Conservation (phyloP, 2,888 invertebrate species). For the Merodon equestris region DNA sequence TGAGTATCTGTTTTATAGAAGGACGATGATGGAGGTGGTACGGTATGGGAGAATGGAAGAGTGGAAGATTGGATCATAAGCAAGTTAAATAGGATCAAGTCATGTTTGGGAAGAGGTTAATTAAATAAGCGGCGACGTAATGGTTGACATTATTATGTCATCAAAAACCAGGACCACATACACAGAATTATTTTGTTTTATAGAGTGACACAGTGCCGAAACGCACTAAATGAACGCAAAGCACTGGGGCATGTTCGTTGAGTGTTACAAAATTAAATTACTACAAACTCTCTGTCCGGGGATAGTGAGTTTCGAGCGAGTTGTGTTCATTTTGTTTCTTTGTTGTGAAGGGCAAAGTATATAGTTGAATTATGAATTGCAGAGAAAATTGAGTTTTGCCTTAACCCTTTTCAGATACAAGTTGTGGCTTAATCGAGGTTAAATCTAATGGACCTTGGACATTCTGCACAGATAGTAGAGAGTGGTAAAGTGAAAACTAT, state of each 20-base stretch:
- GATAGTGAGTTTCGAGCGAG: no score
- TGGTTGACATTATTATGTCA: constrained; percentile 50
- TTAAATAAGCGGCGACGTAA: constrained; percentile 60
- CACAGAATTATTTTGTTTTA: neutral
- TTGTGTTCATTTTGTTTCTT: no score
- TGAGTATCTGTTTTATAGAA: no score
- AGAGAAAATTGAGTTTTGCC: constrained; percentile 36
- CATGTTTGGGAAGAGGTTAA: constrained; percentile 43
- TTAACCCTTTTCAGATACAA: constrained; percentile 29
- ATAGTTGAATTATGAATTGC: constrained; percentile 53
- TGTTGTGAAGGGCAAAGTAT: constrained; percentile 10
- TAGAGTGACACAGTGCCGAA: no score
- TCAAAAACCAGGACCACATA: constrained; percentile 7
- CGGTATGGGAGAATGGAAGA: neutral
- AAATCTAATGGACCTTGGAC: constrained; percentile 11
- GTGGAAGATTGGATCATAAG: no score
- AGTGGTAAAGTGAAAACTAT: no score
- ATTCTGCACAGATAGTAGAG: no score
- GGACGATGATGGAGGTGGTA: neutral
- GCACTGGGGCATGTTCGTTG: no score
- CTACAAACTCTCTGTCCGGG: constrained; percentile 9
- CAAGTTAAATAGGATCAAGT: constrained; percentile 37
- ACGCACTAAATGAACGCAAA: no score
- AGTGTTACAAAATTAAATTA: constrained; percentile 27
- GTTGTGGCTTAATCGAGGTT: constrained; percentile 31